These are phyloP conservation scores for Berghia stephanieae DNA, from an alignment of 1,140 invertebrate genomes.

Conservation along the genomic window DNA sequence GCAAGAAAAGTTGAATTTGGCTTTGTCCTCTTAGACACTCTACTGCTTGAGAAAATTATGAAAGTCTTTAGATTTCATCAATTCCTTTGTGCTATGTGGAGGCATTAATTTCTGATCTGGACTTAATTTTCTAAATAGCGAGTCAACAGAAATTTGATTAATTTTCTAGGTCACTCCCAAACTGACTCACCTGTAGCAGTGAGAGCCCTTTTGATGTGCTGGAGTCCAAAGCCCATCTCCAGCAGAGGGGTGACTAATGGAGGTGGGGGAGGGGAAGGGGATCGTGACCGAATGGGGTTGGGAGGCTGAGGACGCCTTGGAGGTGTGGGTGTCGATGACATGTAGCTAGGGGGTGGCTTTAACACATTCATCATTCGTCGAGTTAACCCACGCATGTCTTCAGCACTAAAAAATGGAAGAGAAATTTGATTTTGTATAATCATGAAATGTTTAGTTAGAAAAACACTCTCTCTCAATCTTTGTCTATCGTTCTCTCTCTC, in stretches of 20 bases:
- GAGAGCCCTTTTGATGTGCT: conserved; percentile 73
- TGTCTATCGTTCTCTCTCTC: too few species aligned
- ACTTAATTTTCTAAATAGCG: too few species aligned
- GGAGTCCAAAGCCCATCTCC: conserved; percentile 75
- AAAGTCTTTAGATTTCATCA: too few species aligned
- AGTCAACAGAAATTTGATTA: too few species aligned
- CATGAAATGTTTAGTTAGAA: neutral
- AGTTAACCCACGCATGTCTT: conserved; percentile 42
- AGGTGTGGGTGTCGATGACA: conserved; percentile 25
- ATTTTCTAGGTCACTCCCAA: too few species aligned
- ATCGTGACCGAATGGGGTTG: conserved; percentile 50
- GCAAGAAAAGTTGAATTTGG: too few species aligned
- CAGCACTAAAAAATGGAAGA: conserved; percentile 35
- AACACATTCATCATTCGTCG: conserved; percentile 39
- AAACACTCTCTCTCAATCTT: neutral
- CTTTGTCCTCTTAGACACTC: too few species aligned
- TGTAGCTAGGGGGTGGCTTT: conserved; percentile 30
- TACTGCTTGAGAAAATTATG: too few species aligned
- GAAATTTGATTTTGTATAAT: too few species aligned
- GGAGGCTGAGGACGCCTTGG: conserved; percentile 43
- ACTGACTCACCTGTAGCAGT: conserved; percentile 68
- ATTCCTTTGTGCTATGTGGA: too few species aligned
- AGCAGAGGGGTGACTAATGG: conserved; percentile 71
- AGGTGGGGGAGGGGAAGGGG: conserved; percentile 67
- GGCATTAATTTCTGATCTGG: too few species aligned